phyloP scores from a whole-genome alignment of 2,888 invertebrate species.

The Ethmia dodecea region DNA sequence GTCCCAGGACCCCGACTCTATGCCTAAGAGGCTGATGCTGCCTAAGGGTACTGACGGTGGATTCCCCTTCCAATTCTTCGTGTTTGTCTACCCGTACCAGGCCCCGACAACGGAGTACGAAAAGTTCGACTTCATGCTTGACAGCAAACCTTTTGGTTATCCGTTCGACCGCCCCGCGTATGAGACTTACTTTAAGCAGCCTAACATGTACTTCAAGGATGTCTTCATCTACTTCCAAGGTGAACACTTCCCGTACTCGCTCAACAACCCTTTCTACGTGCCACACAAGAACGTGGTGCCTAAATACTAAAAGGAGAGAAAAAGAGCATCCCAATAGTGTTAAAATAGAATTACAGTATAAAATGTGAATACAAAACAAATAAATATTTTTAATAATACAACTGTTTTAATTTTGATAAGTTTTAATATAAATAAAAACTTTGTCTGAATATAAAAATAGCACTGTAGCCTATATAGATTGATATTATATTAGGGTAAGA shows the following conservation, averaged over 20 bases:
- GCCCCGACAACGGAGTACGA: constrained; percentile 49
- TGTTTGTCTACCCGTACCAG: constrained; percentile 76
- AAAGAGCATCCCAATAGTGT: constrained; percentile 3
- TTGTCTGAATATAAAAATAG: no score
- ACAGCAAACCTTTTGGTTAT: constrained; percentile 75
- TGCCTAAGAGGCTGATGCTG: constrained; percentile 83
- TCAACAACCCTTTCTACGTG: constrained; percentile 10
- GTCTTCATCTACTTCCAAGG: constrained; percentile 65
- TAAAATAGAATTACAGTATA: constrained; percentile 15
- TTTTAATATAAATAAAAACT: no score
- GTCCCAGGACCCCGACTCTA: constrained; percentile 73
- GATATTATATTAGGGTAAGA: no score
- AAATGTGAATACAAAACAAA: constrained; percentile 60
- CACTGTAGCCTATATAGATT: no score
- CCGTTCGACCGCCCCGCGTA: constrained; percentile 76
- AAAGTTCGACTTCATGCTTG: constrained; percentile 41
- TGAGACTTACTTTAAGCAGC: constrained; percentile 62
- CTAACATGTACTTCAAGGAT: constrained; percentile 80
- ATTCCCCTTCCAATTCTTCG: constrained; percentile 80
- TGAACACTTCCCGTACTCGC: constrained; percentile 6
- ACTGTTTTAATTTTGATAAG: no score
- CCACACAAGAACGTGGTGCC: constrained; percentile 8
- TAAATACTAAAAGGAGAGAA: constrained; percentile 10
- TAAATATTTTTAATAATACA: constrained; percentile 45
- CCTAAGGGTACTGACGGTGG: constrained; percentile 85